Evolutionary conservation across 1,140 invertebrate species (phyloP).

Genomic region (Araneus ventricosus): DNA sequence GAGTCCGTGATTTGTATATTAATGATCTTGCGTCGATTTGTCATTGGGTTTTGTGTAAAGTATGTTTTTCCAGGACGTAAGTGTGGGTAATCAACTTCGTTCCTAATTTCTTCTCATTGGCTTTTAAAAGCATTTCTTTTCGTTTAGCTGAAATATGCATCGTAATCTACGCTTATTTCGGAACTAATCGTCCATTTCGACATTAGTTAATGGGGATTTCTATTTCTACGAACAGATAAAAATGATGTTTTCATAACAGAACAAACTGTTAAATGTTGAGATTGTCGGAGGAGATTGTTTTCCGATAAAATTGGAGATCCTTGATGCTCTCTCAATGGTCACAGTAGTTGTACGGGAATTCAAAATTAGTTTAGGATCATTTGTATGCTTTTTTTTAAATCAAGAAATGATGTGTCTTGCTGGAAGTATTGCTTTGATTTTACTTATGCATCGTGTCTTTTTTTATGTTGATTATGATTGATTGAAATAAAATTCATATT

Average conservation of each 20-base stretch:
- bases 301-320: too few relatives aligned
- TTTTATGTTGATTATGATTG: too few relatives aligned
- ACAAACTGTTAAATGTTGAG: neutral
- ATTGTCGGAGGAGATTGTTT: neutral
- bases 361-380: too few relatives aligned
- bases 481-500: too few relatives aligned
- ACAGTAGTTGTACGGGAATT: too few relatives aligned
- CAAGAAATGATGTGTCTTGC: too few relatives aligned
- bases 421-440: too few relatives aligned
- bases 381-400: too few relatives aligned
- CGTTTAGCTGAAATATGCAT: neutral
- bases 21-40: conserved; percentile 1
- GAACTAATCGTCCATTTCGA: neutral
- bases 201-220: neutral
- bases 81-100: neutral
- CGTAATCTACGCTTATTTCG: neutral
- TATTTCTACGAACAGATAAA: neutral
- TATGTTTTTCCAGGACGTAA: neutral
- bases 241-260: neutral
- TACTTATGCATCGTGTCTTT: too few relatives aligned
- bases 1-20: neutral
- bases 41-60: neutral
- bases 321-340: too few relatives aligned
- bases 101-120: neutral
- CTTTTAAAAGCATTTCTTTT: neutral